Percentiles rank a stretch among this genome's conserved stretches.
phyloP scores from a whole-genome alignment of 2,888 invertebrate species.

The Hanleya hanleyi region DNA sequence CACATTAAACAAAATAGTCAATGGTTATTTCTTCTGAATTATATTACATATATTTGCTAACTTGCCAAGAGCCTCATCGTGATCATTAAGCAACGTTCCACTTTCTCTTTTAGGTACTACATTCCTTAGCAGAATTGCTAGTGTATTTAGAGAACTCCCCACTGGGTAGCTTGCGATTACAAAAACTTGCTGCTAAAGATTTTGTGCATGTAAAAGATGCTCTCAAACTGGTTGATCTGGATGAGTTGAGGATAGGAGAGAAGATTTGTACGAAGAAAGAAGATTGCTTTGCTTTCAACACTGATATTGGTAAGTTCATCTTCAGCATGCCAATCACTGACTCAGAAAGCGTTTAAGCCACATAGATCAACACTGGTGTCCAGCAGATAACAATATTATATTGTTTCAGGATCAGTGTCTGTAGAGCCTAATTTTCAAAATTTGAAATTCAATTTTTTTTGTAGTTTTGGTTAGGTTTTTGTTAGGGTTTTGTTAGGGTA shows the following conservation, averaged over 20 bases:
- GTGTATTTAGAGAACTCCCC: constrained; percentile 53
- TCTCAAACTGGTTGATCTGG: constrained; percentile 57
- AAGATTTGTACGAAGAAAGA: constrained; percentile 32
- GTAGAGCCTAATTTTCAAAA: no score
- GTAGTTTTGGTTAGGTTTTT: no score
- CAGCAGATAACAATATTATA: no score
- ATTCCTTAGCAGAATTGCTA: constrained; percentile 48
- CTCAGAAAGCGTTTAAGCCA: no score
- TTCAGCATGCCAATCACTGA: no score
- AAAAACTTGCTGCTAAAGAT: constrained; percentile 45
- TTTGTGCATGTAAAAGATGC: constrained; percentile 49
- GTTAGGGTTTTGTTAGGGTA: no score
- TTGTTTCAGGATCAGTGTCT: no score
- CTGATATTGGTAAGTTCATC: constrained; percentile 20
- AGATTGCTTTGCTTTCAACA: constrained; percentile 30
- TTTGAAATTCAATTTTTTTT: no score
- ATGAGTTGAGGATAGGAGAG: constrained; percentile 54
- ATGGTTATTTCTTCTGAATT: neutral
- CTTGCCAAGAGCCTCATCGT: no score
- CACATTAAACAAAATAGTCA: no score
- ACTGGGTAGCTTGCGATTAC: constrained; percentile 53
- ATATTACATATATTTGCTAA: neutral
- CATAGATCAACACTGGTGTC: no score
- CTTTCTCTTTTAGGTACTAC: constrained; percentile 40
- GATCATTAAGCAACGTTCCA: no score